These are phyloP conservation scores for Girardia tigrina DNA, from an alignment of 2,888 invertebrate species.

Conservation along the genomic window DNA sequence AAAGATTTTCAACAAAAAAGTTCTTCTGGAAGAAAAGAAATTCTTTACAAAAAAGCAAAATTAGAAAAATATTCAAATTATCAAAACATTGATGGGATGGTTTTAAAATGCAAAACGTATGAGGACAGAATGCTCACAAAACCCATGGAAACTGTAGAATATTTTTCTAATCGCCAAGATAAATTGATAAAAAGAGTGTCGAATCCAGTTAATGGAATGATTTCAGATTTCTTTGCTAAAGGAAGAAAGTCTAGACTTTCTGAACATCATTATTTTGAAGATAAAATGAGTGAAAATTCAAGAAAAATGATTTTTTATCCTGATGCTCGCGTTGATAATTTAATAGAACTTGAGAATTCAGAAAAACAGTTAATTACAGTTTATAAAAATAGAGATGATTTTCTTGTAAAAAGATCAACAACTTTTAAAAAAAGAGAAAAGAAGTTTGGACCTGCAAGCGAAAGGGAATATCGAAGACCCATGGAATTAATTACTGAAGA, in stretches of 20 bases:
- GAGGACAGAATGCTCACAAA: conserved; percentile 46
- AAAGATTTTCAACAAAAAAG: conserved; percentile 56
- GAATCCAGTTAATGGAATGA: conserved; percentile 42
- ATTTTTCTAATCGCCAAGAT: conserved; percentile 45
- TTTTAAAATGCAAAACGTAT: conserved; percentile 50
- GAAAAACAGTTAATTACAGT: conserved; percentile 47
- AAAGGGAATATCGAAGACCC: conserved; percentile 37
- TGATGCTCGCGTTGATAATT: conserved; percentile 60
- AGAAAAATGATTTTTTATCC: conserved; percentile 56
- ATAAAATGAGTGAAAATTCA: conserved; percentile 49
- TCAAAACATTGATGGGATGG: conserved; percentile 61
- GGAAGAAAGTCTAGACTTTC: conserved; percentile 46
- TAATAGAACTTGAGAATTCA: conserved; percentile 52
- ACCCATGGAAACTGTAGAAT: conserved; percentile 43
- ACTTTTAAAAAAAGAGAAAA: conserved; percentile 46
- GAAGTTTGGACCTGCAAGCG: conserved; percentile 48
- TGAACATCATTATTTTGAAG: conserved; percentile 47
- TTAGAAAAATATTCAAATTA: conserved; percentile 68
- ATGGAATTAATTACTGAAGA: conserved; percentile 42
- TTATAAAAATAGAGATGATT: conserved; percentile 46
- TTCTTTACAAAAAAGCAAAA: conserved; percentile 61
- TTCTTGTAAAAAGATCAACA: conserved; percentile 45
- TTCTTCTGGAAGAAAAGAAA: conserved; percentile 57
- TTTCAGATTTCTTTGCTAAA: conserved; percentile 45
- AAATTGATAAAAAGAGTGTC: conserved; percentile 44